These are phyloP conservation scores for Conger conger DNA, from an alignment of 2,113 vertebrate genomes.

Conservation along the genomic window DNA sequence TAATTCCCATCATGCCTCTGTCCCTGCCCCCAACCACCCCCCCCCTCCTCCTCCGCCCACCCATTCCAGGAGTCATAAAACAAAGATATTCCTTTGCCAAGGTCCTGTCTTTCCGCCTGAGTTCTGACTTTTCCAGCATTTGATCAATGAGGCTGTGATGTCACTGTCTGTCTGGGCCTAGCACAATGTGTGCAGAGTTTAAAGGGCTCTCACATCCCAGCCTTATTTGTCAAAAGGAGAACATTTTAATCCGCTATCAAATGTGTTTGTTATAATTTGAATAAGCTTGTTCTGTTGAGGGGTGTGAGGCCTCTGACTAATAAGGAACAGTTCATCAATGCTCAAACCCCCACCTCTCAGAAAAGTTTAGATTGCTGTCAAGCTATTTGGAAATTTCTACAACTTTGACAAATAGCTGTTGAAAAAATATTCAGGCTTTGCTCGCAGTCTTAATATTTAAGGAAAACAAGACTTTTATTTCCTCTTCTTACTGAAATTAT, in stretches of 20 bases:
- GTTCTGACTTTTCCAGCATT: slow-evolving; percentile 39
- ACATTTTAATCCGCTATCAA: neutral
- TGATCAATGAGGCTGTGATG: slow-evolving; percentile 29
- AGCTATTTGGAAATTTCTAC: too few species aligned
- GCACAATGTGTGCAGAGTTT: neutral
- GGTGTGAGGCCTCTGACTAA: neutral
- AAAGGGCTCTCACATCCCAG: neutral
- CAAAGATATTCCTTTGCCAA: slow-evolving; percentile 43
- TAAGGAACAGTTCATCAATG: neutral
- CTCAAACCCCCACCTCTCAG: neutral
- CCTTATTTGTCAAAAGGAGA: neutral
- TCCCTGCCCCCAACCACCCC: neutral
- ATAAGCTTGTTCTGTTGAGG: neutral
- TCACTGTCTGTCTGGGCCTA: neutral
- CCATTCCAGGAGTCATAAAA: slow-evolving; percentile 34
- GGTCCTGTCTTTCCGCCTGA: slow-evolving; percentile 42
- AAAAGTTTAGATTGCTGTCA: too few species aligned
- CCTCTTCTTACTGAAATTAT: too few species aligned
- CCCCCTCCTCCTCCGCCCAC: neutral
- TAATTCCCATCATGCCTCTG: slow-evolving; percentile 37
- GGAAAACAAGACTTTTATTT: too few species aligned
- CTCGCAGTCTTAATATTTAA: too few species aligned
- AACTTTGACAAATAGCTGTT: too few species aligned
- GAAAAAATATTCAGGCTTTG: too few species aligned
- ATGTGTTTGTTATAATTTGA: neutral